These are phyloP conservation scores for Peromyscus nudipes DNA, from an alignment of 2,797 vertebrate species.

Conservation along the genomic window DNA sequence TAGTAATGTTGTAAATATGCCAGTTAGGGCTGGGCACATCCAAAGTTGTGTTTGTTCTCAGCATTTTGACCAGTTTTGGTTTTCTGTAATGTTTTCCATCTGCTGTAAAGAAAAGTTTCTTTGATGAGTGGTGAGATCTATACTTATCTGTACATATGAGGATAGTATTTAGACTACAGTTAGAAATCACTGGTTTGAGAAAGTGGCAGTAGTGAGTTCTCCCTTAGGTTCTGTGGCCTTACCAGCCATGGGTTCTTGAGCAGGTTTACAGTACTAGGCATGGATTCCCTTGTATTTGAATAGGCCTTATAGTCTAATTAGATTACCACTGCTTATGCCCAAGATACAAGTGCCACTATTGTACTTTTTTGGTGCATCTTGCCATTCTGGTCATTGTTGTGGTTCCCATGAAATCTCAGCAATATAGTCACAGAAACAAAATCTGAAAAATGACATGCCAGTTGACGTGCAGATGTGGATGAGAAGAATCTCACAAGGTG, in stretches of 20 bases:
- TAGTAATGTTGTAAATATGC: neutral
- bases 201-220: too few species aligned
- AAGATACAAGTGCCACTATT: neutral
- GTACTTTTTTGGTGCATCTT: neutral
- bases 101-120: neutral
- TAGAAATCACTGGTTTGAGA: neutral
- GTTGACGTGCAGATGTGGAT: neutral
- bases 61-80: neutral
- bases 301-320: neutral
- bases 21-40: neutral
- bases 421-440: neutral
- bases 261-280: neutral
- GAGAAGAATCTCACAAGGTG: neutral
- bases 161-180: neutral
- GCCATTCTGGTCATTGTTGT: neutral
- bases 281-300: neutral
- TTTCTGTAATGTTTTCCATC: neutral
- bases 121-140: neutral
- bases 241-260: neutral
- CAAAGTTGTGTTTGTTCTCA: neutral
- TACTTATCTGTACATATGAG: neutral
- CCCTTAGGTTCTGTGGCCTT: neutral
- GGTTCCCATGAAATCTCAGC: neutral
- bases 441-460: neutral
- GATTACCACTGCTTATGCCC: neutral